phyloP scores from a whole-genome alignment of 2,888 invertebrate genomes.

The Stratiomys singularior region DNA sequence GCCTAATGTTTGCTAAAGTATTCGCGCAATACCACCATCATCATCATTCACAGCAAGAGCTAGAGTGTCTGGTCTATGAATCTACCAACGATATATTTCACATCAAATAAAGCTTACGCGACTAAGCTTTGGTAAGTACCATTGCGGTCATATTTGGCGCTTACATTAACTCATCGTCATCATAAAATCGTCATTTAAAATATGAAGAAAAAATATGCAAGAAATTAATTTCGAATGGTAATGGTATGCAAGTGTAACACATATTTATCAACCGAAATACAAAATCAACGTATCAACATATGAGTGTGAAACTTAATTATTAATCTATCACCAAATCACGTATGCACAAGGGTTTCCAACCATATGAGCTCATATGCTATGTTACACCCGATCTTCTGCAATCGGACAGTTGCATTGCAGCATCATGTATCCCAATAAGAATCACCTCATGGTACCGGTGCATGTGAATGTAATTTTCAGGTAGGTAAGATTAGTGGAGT shows the following conservation, averaged over 20 bases:
- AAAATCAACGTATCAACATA: neutral
- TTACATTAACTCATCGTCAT: neutral
- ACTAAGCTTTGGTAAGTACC: neutral
- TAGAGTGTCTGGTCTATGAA: too few species aligned
- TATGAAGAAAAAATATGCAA: slow-evolving; percentile 4
- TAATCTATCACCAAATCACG: slow-evolving; percentile 1
- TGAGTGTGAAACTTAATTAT: slow-evolving; percentile 18
- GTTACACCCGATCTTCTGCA: neutral
- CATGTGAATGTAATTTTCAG: neutral
- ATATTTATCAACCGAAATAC: neutral
- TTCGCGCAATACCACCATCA: neutral
- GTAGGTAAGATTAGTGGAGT: neutral
- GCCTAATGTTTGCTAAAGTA: slow-evolving; percentile 14
- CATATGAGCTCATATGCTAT: neutral
- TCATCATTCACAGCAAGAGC: neutral
- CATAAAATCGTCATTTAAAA: neutral
- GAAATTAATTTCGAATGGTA: slow-evolving; percentile 3
- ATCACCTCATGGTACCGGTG: neutral
- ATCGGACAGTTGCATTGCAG: neutral
- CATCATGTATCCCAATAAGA: slow-evolving; percentile 20
- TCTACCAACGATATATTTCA: neutral
- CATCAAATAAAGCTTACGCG: slow-evolving; percentile 14
- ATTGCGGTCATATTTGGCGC: neutral
- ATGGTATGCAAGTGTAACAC: slow-evolving; percentile 27
- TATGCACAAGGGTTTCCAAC: neutral